Percentiles rank a stretch among this genome's conserved stretches.
phyloP scores from a whole-genome alignment of 1,140 invertebrate species.

The Manduca sexta region DNA sequence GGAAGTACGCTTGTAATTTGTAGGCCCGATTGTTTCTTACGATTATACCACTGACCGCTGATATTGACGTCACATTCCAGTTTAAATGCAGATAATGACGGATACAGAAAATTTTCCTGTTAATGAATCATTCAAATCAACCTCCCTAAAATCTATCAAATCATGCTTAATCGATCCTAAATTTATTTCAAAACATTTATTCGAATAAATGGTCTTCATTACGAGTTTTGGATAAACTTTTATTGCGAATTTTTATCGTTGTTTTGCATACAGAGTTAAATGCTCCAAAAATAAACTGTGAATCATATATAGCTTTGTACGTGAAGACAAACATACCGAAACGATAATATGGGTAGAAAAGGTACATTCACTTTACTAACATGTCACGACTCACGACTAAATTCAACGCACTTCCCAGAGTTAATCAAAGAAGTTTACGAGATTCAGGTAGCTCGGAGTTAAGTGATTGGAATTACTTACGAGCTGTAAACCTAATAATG shows the following conservation, averaged over 20 bases:
- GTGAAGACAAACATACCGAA: no score
- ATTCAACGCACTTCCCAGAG: constrained; percentile 30
- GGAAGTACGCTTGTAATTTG: constrained; percentile 54
- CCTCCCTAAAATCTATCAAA: no score
- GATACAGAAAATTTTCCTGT: constrained; percentile 7
- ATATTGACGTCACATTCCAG: constrained; percentile 34
- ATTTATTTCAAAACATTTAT: no score
- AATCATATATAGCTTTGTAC: no score
- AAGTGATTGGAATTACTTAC: constrained; percentile 48
- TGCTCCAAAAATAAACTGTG: no score
- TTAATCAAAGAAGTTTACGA: constrained; percentile 48
- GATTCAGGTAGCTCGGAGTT: constrained; percentile 20
- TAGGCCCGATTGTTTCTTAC: constrained; percentile 26
- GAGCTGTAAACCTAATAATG: constrained; percentile 9
- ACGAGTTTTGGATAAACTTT: no score
- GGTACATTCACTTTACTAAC: constrained; percentile 24
- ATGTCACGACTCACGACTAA: constrained; percentile 30
- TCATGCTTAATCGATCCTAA: no score
- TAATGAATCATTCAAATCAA: constrained; percentile 4
- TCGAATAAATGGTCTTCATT: no score
- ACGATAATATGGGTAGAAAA: neutral
- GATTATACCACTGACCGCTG: constrained; percentile 24
- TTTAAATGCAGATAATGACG: constrained; percentile 9
- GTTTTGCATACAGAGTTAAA: no score
- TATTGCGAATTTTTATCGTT: no score